Base-by-base conservation (phyloP, 1,140 invertebrate genomes). In the Stegodyphus dumicola region DNA sequence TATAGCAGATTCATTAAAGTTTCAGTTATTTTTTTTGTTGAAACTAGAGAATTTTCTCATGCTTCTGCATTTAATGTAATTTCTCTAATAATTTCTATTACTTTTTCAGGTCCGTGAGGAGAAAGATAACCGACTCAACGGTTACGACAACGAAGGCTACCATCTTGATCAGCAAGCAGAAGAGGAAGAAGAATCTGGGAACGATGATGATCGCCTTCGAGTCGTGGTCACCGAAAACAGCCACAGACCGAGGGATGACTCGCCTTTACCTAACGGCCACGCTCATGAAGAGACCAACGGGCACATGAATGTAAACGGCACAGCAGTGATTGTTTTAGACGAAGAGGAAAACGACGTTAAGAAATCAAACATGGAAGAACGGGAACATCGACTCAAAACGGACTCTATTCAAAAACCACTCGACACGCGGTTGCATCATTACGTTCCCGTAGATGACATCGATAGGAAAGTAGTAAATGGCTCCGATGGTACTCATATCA, bases 131-230 rank as follows among this genome's bases (percentile, higher is more conserved):
- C 6, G 71, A 65, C 52, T 51, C 5, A 85, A 85, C 54, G 81
- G 81, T 15, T 77, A 76, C 81, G 81, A 85, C 65, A 85, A 85
- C 64, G 65, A 77, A 15, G 65, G 81, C 52, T 85, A 56, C 74
- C 81, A 83, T 53, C 70, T 51, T 9, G 13, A 18, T 15, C 17
- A 74, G 9, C 69, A 56, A 53, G 49, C 71, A 52, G 80, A 64
- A 7, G 71, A 74, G 13, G 71, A 74, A 53, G 80, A 83, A 33
- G 70, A 74, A 54, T 71, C 80, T 13, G 15, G 70, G 11, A 83
- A 17, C 48, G 70, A 75, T 49, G 80, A 83, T 54, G 80, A 83
- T 17, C 71, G 71, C 48, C 60, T 75, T 11, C 80, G 80, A 65
- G 67, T 56, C 51, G 77, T 69, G 69, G 77, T 70, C 13, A 69